Percentiles rank a stretch among this genome's conserved stretches.
Conservation (phyloP, 1,140 invertebrate species). For the Rhagoletis pomonella region DNA sequence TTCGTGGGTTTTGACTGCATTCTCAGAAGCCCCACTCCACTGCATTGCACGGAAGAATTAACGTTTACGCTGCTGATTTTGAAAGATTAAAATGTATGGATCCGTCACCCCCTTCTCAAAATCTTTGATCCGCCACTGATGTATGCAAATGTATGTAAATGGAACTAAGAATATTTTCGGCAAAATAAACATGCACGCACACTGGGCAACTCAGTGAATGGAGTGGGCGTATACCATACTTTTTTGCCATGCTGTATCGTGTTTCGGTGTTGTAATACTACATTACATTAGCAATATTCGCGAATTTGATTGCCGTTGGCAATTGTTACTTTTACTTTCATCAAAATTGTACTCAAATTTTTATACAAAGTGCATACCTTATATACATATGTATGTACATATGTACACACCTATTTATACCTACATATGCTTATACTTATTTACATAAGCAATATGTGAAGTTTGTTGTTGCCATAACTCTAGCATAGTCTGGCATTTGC, state of each 20-base stretch:
- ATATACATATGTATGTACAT: background rate
- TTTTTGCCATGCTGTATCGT: slow-evolving; percentile 1
- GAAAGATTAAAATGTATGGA: too few relatives aligned
- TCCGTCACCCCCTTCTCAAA: too few relatives aligned
- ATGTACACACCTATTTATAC: background rate
- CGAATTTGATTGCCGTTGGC: background rate
- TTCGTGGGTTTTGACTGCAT: too few relatives aligned
- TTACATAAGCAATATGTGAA: background rate
- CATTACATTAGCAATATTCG: slow-evolving; percentile 21
- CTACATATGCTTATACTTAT: background rate
- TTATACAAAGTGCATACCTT: background rate
- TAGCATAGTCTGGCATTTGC: slow-evolving; percentile 23
- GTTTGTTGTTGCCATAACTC: background rate
- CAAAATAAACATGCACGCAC: slow-evolving; percentile 13
- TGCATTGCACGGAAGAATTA: too few relatives aligned
- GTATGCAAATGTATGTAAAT: background rate
- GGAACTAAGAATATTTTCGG: slow-evolving; percentile 17
- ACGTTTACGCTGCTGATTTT: too few relatives aligned
- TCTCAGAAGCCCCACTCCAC: too few relatives aligned
- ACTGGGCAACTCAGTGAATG: background rate
- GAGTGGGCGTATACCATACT: background rate
- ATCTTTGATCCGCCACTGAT: too few relatives aligned
- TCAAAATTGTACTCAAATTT: background rate
- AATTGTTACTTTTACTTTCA: slow-evolving; percentile 49
- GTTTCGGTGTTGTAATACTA: slow-evolving; percentile 18